Conservation (phyloP, 1,140 invertebrate genomes). For the Aphelinus certus region DNA sequence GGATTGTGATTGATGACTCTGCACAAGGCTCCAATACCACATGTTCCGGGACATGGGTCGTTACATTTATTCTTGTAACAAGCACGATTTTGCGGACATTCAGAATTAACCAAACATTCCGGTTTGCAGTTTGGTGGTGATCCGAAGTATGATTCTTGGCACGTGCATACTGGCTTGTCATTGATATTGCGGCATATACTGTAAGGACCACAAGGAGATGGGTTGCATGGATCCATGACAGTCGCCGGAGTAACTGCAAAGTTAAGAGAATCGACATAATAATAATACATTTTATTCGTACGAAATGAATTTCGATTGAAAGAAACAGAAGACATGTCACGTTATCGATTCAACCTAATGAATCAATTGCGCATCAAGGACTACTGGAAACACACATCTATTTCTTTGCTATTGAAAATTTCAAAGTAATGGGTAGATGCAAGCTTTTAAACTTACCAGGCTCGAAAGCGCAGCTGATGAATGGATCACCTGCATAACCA, state of each 20-base stretch:
- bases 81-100: conserved; percentile 80
- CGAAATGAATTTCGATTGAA: too few relatives aligned
- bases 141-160: conserved; percentile 67
- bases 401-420: too few relatives aligned
- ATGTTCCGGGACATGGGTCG: conserved; percentile 82
- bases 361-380: too few relatives aligned
- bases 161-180: conserved; percentile 67
- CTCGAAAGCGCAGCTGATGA: conserved; percentile 62
- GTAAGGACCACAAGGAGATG: conserved; percentile 69
- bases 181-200: conserved; percentile 67
- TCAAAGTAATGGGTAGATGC: too few relatives aligned
- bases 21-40: conserved; percentile 80
- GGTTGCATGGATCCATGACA: conserved; percentile 61
- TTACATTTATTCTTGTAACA: conserved; percentile 82
- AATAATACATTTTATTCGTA: too few relatives aligned
- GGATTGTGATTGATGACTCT: conserved; percentile 80
- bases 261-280: neutral
- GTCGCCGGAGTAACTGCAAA: conserved; percentile 39
- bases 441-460: conserved; percentile 35
- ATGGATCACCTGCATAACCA: conserved; percentile 71
- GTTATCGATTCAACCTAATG: too few relatives aligned
- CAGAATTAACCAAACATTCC: conserved; percentile 81
- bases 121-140: conserved; percentile 78
- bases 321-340: too few relatives aligned
- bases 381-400: too few relatives aligned